These are phyloP conservation scores for Circaetus gallicus DNA, from an alignment of 2,113 vertebrate species.

Conservation along the genomic window DNA sequence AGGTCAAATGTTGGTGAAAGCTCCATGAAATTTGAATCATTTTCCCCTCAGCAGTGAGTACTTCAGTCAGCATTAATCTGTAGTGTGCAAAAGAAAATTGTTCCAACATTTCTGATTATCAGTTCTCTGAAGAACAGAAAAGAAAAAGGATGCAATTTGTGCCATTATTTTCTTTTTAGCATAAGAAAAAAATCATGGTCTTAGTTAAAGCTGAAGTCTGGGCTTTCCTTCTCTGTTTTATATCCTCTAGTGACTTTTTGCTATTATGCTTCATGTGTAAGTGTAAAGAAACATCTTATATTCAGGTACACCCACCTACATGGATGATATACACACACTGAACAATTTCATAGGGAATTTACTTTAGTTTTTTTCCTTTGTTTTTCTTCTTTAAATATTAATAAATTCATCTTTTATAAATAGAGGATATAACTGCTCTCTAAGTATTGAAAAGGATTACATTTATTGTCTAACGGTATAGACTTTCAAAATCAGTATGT, in stretches of 20 bases:
- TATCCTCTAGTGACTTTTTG: background rate
- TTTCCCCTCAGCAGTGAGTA: background rate
- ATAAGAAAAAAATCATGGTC: background rate
- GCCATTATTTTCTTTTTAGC: background rate
- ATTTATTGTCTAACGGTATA: background rate
- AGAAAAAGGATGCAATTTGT: background rate
- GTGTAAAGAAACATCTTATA: background rate
- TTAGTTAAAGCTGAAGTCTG: background rate
- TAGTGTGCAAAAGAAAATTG: background rate
- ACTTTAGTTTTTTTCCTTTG: background rate
- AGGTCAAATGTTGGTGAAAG: background rate
- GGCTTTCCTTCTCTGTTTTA: background rate
- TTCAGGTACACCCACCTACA: background rate
- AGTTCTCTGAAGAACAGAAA: background rate
- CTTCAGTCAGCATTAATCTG: background rate
- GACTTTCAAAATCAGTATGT: background rate
- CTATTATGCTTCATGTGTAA: background rate
- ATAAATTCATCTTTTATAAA: background rate
- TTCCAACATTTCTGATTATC: background rate
- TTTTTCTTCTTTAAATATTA: slow-evolving; percentile 30
- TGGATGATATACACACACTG: background rate
- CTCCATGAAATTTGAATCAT: background rate
- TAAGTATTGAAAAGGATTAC: background rate
- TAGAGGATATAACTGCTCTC: background rate
- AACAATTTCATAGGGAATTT: slow-evolving; percentile 8